Evolutionary conservation across 2,113 vertebrate genomes (phyloP), one percentile per base, ranked within the genome.

Genomic region (Athene cunicularia): DNA sequence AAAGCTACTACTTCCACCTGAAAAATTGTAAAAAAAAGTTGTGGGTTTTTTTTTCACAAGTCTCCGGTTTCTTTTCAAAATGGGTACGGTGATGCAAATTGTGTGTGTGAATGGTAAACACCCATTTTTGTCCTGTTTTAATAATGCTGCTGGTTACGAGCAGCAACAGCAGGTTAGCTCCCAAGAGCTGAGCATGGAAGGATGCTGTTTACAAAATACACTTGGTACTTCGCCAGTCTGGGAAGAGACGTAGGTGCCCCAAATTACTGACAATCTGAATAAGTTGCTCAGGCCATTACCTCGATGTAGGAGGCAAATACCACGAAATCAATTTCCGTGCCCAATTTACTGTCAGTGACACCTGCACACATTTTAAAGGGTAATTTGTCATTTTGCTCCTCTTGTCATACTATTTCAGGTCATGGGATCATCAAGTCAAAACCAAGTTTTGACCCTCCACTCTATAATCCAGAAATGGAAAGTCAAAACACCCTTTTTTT

Each of bases 301-400:
- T 94, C 1, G 0, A 55, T 22, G 1, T 6, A 23, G 35, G 32
- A 92, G 45, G 64, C 64, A 90, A 96, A 81, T 67, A 86, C 85
- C 93, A 86, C 76, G 73, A 96, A 96, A 97, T 96, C 96, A 92
- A 60, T 94, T 94, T 92, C 70, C 88, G 88, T 75, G 62, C 86
- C 91, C 82, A 82, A 84, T 92, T 96, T 94, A 55, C 58, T 91
- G 41, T 22, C 53, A 47, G 45, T 93, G 85, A 79, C 81, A 91
- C 77, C 73, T 85, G 64, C 52, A 77, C 59, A 37, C 35, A 27
- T 82, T 95, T 92, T 84, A 92, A 71, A 81, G 70, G 39, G 33
- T 11, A 56, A 80, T 95, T 74, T 84, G 76, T 86, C 73, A 80
- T 87, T 89, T 93, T 63, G 47, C 59, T 88, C 60, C 71, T 47